These are phyloP conservation scores for Neuroscelio doddi DNA, from an alignment of 2,888 invertebrate genomes.

Conservation along the genomic window DNA sequence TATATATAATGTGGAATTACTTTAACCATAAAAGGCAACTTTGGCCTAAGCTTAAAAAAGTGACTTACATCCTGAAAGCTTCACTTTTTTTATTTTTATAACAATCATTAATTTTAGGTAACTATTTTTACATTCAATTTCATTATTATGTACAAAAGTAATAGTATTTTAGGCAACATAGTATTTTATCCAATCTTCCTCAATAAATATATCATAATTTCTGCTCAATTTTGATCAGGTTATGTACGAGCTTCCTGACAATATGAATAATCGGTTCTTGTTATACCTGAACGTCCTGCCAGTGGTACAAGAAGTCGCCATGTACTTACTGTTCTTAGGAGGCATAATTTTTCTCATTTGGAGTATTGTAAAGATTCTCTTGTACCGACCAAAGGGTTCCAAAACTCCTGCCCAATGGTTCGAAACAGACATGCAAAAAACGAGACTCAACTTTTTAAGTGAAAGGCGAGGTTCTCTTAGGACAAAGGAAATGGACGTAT, in stretches of 20 bases:
- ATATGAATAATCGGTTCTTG: slow-evolving; percentile 78
- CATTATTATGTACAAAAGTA: too few relatives aligned
- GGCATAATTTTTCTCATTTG: slow-evolving; percentile 74
- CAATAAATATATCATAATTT: neutral
- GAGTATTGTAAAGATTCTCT: slow-evolving; percentile 69
- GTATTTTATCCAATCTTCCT: too few relatives aligned
- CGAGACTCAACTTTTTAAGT: slow-evolving; percentile 58
- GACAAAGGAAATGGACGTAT: slow-evolving; percentile 70
- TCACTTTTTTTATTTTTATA: too few relatives aligned
- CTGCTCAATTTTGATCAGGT: slow-evolving; percentile 73
- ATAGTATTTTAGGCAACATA: too few relatives aligned
- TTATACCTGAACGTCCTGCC: slow-evolving; percentile 84
- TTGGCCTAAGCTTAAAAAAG: too few relatives aligned
- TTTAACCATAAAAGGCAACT: too few relatives aligned
- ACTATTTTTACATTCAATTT: too few relatives aligned
- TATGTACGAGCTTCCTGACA: slow-evolving; percentile 79
- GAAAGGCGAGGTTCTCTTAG: slow-evolving; percentile 56
- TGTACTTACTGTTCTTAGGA: slow-evolving; percentile 74
- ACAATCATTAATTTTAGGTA: too few relatives aligned
- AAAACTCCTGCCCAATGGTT: slow-evolving; percentile 54
- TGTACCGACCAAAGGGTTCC: slow-evolving; percentile 51
- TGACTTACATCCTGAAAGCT: too few relatives aligned
- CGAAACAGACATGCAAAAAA: slow-evolving; percentile 59
- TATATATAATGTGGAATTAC: too few relatives aligned
- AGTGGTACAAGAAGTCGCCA: slow-evolving; percentile 74